A percentile compares a stretch with the other conserved stretches of the same genome.
Evolutionary conservation across 2,113 vertebrate species (phyloP).

Genomic region (Nycticryphes semicollaris): DNA sequence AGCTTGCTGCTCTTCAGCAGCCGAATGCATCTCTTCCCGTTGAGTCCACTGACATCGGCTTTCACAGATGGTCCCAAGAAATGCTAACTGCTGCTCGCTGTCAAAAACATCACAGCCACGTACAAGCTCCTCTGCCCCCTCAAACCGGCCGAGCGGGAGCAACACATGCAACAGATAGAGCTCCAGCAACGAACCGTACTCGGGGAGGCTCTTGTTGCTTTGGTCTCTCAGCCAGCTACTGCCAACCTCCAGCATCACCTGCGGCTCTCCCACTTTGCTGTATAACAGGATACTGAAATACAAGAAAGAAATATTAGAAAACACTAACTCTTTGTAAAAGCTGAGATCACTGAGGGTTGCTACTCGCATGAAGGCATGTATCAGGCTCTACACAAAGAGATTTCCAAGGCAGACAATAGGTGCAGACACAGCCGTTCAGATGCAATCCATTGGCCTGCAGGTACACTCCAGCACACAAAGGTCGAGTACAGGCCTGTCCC

Average conservation of each 20-base stretch:
- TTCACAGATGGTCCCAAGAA: constrained; percentile 67
- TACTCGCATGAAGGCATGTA: rapidly evolving
- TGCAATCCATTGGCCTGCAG: background rate
- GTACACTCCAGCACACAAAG: background rate
- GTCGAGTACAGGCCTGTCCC: background rate
- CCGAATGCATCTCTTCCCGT: background rate
- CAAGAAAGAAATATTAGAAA: background rate
- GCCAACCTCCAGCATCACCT: constrained; percentile 77
- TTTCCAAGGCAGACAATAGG: background rate
- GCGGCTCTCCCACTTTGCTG: constrained; percentile 84
- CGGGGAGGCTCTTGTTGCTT: constrained; percentile 63
- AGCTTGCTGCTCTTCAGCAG: background rate
- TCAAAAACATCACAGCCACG: constrained; percentile 52
- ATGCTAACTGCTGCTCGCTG: constrained; percentile 66
- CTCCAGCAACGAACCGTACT: constrained; percentile 78
- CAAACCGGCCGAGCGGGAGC: constrained; percentile 77
- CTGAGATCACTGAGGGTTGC: background rate
- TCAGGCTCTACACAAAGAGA: background rate
- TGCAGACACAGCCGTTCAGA: background rate
- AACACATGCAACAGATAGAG: constrained; percentile 84
- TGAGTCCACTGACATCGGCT: constrained; percentile 24
- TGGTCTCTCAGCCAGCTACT: constrained; percentile 80
- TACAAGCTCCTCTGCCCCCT: constrained; percentile 80
- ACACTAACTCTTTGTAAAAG: background rate
- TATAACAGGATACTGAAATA: constrained; percentile 86